These are phyloP conservation scores for Anthopleura sola DNA, from an alignment of 64 coral and sea anemone species.

Conservation along the genomic window DNA sequence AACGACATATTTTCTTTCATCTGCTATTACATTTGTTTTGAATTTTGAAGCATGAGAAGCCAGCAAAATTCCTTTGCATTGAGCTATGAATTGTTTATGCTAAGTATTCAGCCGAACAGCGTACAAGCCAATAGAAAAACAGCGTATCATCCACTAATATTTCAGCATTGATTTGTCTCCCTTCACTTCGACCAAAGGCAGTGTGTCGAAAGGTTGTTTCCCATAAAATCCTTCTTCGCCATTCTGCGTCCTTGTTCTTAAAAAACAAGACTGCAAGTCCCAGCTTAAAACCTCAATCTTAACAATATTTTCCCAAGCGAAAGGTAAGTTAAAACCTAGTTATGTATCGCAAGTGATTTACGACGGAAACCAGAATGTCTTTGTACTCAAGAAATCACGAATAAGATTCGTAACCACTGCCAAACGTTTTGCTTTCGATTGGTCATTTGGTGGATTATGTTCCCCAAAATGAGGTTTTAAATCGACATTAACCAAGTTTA, in stretches of 20 bases:
- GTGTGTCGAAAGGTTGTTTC: not conserved
- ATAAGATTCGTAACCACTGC: conserved; percentile 14
- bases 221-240: not conserved
- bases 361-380: conserved; percentile 8
- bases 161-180: not conserved
- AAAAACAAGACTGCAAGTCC: not conserved
- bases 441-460: conserved; percentile 13
- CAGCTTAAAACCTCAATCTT: not conserved
- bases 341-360: conserved; percentile 14
- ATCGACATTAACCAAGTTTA: not conserved
- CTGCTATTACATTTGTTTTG: not conserved
- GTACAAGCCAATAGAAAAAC: conserved; percentile 9
- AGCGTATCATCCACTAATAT: not conserved
- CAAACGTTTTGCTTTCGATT: conserved; percentile 31
- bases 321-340: conserved; percentile 22
- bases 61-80: conserved; percentile 1
- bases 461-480: not conserved
- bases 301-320: not conserved
- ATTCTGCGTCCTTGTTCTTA: not conserved
- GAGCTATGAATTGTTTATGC: conserved; percentile 7
- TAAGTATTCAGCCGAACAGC: not conserved
- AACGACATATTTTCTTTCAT: not conserved
- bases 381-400: conserved; percentile 3
- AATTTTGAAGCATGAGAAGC: not conserved
- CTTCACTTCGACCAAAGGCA: not conserved